A percentile compares a stretch with the other conserved stretches of the same genome.
These are phyloP conservation scores for Coelopa pilipes DNA, from an alignment of 2,888 invertebrate genomes.

Conservation along the genomic window DNA sequence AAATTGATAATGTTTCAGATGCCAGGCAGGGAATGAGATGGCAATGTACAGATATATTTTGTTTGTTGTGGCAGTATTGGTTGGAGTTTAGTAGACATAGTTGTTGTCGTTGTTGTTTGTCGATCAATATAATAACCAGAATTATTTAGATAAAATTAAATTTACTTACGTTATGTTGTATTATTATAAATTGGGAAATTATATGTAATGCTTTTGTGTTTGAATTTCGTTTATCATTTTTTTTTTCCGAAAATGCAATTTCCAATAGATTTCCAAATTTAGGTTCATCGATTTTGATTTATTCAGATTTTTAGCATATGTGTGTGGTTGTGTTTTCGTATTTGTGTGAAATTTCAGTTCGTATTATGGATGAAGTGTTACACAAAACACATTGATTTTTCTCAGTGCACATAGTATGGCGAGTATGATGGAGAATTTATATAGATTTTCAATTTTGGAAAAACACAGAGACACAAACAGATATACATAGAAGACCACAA, in stretches of 20 bases:
- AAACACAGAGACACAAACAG: slow-evolving; percentile 36
- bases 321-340: slow-evolving; percentile 21
- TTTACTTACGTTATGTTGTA: slow-evolving; percentile 42
- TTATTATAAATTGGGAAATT: slow-evolving; percentile 53
- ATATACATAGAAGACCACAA: slow-evolving; percentile 31
- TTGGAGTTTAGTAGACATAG: slow-evolving; percentile 15
- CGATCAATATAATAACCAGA: slow-evolving; percentile 20
- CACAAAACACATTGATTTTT: background rate
- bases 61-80: slow-evolving; percentile 24
- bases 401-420: slow-evolving; percentile 1
- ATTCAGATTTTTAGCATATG: slow-evolving; percentile 9
- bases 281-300: background rate
- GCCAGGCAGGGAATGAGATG: background rate
- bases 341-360: background rate
- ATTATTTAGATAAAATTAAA: slow-evolving; percentile 30
- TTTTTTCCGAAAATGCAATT: slow-evolving; percentile 55
- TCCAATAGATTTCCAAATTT: slow-evolving; percentile 36
- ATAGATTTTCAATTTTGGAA: slow-evolving; percentile 24
- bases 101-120: slow-evolving; percentile 30
- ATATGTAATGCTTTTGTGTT: slow-evolving; percentile 48
- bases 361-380: no score
- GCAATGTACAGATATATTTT: background rate
- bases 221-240: slow-evolving; percentile 30
- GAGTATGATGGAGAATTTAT: background rate
- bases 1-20: slow-evolving; percentile 10